These are phyloP conservation scores for Gephyroberyx darwinii DNA, from an alignment of 2,797 vertebrate species.

Conservation along the genomic window DNA sequence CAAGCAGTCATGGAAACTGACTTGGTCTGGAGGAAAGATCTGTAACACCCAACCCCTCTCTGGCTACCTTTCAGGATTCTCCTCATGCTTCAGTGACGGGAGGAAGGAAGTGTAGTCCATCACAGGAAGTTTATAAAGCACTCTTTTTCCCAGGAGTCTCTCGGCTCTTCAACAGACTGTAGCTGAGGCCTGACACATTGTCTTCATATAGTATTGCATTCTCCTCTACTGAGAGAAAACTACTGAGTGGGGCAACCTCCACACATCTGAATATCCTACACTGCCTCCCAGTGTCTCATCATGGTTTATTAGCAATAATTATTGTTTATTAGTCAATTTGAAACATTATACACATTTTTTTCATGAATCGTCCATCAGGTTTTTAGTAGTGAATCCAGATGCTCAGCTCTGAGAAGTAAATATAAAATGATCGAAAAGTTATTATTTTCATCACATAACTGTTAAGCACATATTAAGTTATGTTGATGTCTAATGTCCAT, in stretches of 20 bases:
- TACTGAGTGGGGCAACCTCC: slow-evolving; percentile 8
- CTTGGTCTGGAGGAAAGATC: slow-evolving; percentile 55
- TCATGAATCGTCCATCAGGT: slow-evolving; percentile 26
- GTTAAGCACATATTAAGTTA: background rate
- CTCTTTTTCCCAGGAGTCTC: slow-evolving; percentile 56
- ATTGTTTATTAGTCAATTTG: background rate
- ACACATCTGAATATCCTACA: too few species aligned
- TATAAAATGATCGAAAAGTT: background rate
- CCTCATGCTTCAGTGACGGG: slow-evolving; percentile 58
- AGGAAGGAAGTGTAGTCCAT: slow-evolving; percentile 63
- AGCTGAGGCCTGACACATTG: slow-evolving; percentile 50
- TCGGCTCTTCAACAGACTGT: slow-evolving; percentile 58
- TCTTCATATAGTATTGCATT: slow-evolving; percentile 52
- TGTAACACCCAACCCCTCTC: background rate
- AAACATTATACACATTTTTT: slow-evolving; percentile 26
- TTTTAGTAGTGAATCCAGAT: slow-evolving; percentile 9
- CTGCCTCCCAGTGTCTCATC: background rate
- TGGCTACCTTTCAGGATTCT: slow-evolving; percentile 55
- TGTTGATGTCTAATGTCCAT: slow-evolving; percentile 15
- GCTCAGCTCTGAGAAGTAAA: slow-evolving; percentile 1
- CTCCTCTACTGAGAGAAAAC: slow-evolving; percentile 38
- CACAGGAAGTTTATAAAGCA: slow-evolving; percentile 63
- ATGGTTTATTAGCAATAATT: slow-evolving; percentile 10
- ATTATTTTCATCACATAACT: background rate
- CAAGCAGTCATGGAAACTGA: slow-evolving; percentile 57